Evolutionary conservation across 1,140 invertebrate species (phyloP).

Genomic region (Brachionus sp.): DNA sequence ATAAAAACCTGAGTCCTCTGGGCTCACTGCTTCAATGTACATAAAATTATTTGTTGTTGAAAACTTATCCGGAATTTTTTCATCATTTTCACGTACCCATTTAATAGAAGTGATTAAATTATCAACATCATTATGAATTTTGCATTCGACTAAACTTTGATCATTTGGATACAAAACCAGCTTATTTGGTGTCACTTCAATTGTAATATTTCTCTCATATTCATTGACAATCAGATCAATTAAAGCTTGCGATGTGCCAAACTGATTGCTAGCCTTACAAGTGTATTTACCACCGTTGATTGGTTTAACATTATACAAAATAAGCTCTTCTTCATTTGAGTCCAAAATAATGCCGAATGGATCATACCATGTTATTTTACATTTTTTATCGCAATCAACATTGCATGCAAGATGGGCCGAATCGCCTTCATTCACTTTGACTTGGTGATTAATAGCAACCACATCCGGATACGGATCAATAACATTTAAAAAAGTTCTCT

Average conservation of each 20-base stretch:
- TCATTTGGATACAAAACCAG: background rate
- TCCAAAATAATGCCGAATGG: background rate
- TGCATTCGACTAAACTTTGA: background rate
- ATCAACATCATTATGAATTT: background rate
- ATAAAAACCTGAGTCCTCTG: background rate
- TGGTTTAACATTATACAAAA: background rate
- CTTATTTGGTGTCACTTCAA: background rate
- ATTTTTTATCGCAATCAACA: background rate
- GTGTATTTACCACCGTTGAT: background rate
- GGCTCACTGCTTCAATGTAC: background rate
- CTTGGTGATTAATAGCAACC: background rate
- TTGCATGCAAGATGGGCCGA: background rate
- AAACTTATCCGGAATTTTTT: background rate
- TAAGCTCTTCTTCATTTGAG: background rate
- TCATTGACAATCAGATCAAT: background rate
- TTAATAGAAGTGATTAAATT: background rate
- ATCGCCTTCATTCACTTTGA: background rate
- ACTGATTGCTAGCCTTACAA: background rate
- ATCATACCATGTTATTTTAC: constrained; percentile 1
- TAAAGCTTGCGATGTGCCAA: background rate
- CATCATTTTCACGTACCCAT: background rate
- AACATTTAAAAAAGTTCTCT: background rate
- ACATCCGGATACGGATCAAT: background rate
- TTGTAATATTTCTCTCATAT: background rate
- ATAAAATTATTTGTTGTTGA: background rate